Evolutionary conservation across 2,113 vertebrate species (phyloP).

Genomic region (Camelus dromedarius): DNA sequence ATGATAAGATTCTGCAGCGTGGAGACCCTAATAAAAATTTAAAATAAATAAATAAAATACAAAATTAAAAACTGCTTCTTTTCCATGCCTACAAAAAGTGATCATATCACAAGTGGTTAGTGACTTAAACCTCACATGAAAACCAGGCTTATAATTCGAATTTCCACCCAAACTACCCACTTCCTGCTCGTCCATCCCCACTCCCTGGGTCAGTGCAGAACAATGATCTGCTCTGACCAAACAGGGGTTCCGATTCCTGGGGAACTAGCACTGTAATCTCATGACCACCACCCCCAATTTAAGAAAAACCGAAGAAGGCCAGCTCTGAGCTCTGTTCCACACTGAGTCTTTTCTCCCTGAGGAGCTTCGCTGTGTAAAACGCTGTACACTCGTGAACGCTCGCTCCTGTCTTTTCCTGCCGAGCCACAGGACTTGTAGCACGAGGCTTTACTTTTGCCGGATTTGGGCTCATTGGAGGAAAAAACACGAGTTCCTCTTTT

Average conservation of each 20-base stretch:
- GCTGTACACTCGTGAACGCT: not conserved
- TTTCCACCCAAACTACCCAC: not conserved
- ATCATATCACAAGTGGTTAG: not conserved
- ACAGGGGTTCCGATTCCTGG: not conserved
- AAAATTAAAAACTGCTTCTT: not conserved
- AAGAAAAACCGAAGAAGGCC: not conserved
- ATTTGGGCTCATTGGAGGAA: not conserved
- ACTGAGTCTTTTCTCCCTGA: fast-evolving
- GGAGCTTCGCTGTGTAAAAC: not conserved
- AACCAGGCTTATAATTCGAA: not conserved
- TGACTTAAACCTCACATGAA: not conserved
- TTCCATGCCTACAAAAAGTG: not conserved
- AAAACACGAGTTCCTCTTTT: not conserved
- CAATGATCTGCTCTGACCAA: too few species aligned
- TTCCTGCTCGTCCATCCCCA: not conserved
- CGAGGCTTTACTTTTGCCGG: not conserved
- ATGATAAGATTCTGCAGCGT: not conserved
- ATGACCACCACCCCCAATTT: not conserved
- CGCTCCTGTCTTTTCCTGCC: not conserved
- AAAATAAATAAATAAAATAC: not conserved
- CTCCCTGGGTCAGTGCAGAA: not conserved
- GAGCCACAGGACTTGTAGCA: fast-evolving
- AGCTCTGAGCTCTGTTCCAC: not conserved
- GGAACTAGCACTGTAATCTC: not conserved
- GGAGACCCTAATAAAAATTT: not conserved